Base-by-base conservation (phyloP, 2,797 vertebrate species). In the Aeoliscus strigatus region DNA sequence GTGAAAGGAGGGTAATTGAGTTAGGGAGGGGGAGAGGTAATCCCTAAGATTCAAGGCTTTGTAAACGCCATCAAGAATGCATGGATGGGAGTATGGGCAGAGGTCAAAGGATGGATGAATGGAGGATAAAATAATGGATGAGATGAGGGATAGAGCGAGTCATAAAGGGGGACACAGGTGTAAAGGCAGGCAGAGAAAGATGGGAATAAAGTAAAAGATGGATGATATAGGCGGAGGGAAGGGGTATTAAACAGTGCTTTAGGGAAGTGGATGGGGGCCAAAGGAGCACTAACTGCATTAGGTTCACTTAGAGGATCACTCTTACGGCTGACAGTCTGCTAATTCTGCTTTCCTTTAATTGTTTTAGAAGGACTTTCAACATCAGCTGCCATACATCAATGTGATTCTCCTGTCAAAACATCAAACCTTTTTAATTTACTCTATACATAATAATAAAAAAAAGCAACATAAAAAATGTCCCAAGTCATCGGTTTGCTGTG, bases 221-320 rank as follows among this genome's bases (percentile, higher is more conserved):
- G 61, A 71, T 73, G 55, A 67, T 63, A 59, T 41, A 49, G 42
- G 52, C 28, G 21, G 30, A 58, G 34, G 48, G 45, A 26, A n/a
- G 55, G 39, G 41, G 50, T 41, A 62, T 73, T 69, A 71, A 73
- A 71, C 14, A 42, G 66, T 45, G 42, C 62, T 74, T 62, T 60
- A 53, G 56, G 41, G 34, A 43, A 54, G 58, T 62, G 33, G 42
- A 74, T 53, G 7, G 53, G 37, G 58, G 52, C 49, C 54, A 68
- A 68, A 68, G 68, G 63, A 56, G 39, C 60, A 42, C 37, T 51
- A 62, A 70, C 37, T 50, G 64, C 41, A 44, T 63, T 38, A 10
- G 24, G 31, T 34, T 55, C 45, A 37, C n/a, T 45, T 43, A 28
- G 5, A 54, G 27, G 39, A 45, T 45, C 44, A 39, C 14, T 40